A percentile compares a stretch with the other conserved stretches of the same genome.
These are phyloP conservation scores for Willisornis vidua DNA, from an alignment of 2,113 vertebrate genomes.

Conservation along the genomic window DNA sequence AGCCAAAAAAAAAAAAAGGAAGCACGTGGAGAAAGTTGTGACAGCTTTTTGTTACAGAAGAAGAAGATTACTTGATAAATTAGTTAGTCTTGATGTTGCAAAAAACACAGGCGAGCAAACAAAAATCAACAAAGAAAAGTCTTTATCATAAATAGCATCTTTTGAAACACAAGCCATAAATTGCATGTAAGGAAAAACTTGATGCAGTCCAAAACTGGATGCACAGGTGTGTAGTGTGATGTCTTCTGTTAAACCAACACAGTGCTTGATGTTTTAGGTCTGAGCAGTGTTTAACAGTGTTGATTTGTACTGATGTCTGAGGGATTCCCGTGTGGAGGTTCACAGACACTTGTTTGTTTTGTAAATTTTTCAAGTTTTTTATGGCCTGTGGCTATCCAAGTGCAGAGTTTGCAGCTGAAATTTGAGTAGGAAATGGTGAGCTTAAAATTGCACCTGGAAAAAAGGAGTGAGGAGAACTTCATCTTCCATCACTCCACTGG, in stretches of 20 bases:
- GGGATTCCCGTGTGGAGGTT: neutral
- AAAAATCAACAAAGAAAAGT: neutral
- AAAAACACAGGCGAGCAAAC: neutral
- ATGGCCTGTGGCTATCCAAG: neutral
- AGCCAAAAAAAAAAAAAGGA: neutral
- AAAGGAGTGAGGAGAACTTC: neutral
- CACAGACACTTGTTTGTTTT: neutral
- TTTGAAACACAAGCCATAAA: neutral
- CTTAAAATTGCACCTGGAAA: neutral
- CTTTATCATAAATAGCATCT: neutral
- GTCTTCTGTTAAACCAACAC: neutral
- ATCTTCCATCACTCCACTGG: neutral
- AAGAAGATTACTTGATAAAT: neutral
- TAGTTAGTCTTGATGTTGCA: neutral
- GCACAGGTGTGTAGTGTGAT: neutral
- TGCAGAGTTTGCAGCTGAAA: neutral
- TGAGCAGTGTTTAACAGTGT: neutral
- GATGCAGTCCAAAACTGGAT: neutral
- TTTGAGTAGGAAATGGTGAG: neutral
- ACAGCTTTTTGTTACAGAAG: neutral
- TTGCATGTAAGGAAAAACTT: neutral
- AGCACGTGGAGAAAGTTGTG: neutral
- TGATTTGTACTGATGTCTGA: neutral
- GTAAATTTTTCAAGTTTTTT: neutral
- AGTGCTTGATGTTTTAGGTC: neutral